Conservation (phyloP, 1,140 invertebrate species). For the Macrobrachium nipponense region DNA sequence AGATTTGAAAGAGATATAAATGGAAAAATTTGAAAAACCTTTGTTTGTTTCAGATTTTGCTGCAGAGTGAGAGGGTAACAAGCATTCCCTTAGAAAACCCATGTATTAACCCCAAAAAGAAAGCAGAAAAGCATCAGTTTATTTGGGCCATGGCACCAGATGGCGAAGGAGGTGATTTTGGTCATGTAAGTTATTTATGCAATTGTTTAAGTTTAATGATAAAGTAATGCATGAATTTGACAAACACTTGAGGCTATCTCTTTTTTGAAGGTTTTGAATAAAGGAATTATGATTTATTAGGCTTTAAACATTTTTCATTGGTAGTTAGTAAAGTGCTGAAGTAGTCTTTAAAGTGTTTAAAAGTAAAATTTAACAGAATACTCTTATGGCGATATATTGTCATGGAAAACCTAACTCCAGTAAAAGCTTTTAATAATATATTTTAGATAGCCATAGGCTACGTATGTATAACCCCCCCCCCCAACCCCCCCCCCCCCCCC, state of each 20-base stretch:
- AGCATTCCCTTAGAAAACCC: conserved; percentile 40
- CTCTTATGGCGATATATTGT: no score
- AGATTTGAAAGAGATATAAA: not conserved
- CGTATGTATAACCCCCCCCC: no score
- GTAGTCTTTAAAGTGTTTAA: no score
- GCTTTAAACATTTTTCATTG: no score
- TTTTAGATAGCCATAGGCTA: no score
- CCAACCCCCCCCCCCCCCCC: no score
- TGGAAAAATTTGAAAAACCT: not conserved
- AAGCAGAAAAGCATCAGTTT: conserved; percentile 23
- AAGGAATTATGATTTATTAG: no score
- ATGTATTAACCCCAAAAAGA: conserved; percentile 40
- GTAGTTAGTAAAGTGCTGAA: no score
- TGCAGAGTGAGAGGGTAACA: conserved; percentile 31
- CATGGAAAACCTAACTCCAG: no score
- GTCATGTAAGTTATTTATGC: conserved; percentile 23
- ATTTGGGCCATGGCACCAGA: conserved; percentile 46
- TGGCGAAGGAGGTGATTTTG: conserved; percentile 37
- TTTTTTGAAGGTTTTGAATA: not conserved
- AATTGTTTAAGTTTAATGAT: not conserved
- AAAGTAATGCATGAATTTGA: not conserved
- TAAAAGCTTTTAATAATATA: no score
- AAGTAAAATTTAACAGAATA: no score
- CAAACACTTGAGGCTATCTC: not conserved
- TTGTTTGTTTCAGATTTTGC: conserved; percentile 31